A percentile compares a stretch with the other conserved stretches of the same genome.
These are phyloP conservation scores for Jacana jacana DNA, from an alignment of 2,113 vertebrate species.

Conservation along the genomic window DNA sequence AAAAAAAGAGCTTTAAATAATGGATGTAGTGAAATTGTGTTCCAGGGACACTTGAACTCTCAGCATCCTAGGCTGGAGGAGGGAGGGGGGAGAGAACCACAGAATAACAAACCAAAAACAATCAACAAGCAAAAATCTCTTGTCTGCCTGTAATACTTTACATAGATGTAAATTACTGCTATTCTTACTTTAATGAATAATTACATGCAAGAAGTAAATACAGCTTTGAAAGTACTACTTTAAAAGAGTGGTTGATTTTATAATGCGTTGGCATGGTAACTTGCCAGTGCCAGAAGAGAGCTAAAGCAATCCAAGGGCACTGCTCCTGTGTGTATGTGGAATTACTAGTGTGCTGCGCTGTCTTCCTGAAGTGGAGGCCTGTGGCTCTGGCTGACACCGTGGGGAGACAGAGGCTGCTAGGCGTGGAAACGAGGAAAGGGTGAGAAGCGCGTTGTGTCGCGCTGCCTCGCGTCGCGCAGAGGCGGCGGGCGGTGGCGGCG, in stretches of 20 bases:
- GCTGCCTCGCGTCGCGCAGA: not conserved
- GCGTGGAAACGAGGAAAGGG: not conserved
- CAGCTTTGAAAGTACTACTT: conserved; percentile 66
- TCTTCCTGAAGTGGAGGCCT: not conserved
- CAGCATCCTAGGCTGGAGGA: not conserved
- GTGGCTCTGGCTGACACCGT: not conserved
- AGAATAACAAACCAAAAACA: conserved; percentile 32
- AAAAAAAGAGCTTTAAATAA: conserved; percentile 81
- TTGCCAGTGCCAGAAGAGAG: not conserved
- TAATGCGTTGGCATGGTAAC: conserved; percentile 58
- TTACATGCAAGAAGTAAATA: conserved; percentile 71
- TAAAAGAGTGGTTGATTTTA: conserved; percentile 50
- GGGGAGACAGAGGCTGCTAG: not conserved
- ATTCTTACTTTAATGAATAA: conserved; percentile 73
- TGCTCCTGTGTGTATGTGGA: not conserved
- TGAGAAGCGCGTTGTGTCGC: too few species aligned
- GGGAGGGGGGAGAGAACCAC: not conserved
- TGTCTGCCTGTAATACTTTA: conserved; percentile 44
- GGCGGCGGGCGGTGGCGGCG: not conserved
- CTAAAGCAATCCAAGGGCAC: not conserved
- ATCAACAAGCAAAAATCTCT: conserved; percentile 14
- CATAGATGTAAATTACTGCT: conserved; percentile 64
- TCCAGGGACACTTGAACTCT: conserved; percentile 51
- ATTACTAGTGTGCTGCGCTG: not conserved
- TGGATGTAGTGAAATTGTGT: conserved; percentile 63